phyloP scores from a whole-genome alignment of 2,888 invertebrate genomes.

The Thecophora atra region DNA sequence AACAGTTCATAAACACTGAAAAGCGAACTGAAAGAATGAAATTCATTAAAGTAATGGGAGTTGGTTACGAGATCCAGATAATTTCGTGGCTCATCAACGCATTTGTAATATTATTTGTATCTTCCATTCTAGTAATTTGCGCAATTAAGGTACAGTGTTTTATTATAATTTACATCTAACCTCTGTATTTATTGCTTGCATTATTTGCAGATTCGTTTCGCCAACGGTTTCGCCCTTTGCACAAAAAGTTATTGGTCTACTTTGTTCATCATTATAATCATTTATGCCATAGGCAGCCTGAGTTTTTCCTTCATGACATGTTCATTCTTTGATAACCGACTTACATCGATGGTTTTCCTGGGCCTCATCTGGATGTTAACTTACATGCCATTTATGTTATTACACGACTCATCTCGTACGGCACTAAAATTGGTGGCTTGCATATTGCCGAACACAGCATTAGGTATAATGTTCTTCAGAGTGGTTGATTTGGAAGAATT shows the following conservation, averaged over 20 bases:
- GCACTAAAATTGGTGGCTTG: constrained; percentile 29
- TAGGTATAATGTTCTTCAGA: constrained; percentile 67
- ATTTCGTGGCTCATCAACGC: constrained; percentile 82
- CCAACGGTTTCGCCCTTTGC: constrained; percentile 49
- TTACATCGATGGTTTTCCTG: constrained; percentile 73
- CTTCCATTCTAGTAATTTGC: constrained; percentile 68
- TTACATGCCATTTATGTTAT: constrained; percentile 74
- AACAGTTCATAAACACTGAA: constrained; percentile 39
- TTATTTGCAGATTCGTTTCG: constrained; percentile 61
- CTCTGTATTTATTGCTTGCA: neutral
- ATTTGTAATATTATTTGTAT: constrained; percentile 72
- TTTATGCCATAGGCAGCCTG: constrained; percentile 76
- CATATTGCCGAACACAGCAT: constrained; percentile 77
- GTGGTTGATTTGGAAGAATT: constrained; percentile 45
- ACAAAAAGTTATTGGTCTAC: constrained; percentile 11
- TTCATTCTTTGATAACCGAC: constrained; percentile 70
- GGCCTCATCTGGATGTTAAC: constrained; percentile 79
- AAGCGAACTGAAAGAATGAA: constrained; percentile 42
- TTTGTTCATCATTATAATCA: constrained; percentile 73
- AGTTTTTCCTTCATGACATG: constrained; percentile 80
- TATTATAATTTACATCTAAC: neutral
- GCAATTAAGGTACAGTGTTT: constrained; percentile 61
- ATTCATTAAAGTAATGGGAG: constrained; percentile 83
- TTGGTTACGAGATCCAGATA: constrained; percentile 83
- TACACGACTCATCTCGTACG: neutral